Conservation (phyloP, 2,113 vertebrate genomes). For the Oncorhynchus masou region DNA sequence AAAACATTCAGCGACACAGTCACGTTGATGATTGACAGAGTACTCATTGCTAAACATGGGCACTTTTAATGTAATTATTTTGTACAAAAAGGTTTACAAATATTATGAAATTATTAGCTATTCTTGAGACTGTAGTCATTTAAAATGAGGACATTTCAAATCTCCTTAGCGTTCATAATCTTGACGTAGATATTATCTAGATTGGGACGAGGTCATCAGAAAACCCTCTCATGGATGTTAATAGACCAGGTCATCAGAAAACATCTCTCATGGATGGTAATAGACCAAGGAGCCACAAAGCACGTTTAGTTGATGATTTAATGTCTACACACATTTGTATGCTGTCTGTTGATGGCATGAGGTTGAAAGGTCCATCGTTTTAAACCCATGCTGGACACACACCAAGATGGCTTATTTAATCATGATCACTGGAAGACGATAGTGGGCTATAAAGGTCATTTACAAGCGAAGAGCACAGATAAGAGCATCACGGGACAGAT, state of each 20-base stretch:
- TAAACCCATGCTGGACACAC: background rate
- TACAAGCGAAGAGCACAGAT: background rate
- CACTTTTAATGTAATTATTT: no score
- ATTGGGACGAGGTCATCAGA: no score
- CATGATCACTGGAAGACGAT: background rate
- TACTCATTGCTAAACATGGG: background rate
- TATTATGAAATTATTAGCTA: no score
- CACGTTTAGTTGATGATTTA: background rate
- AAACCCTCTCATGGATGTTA: no score
- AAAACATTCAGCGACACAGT: background rate
- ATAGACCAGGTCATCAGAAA: no score
- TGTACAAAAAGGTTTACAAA: no score
- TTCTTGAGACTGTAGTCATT: no score
- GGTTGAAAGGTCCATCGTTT: background rate
- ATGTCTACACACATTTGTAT: background rate
- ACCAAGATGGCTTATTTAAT: background rate
- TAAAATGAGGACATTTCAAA: no score
- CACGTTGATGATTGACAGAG: background rate
- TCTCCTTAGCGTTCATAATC: no score
- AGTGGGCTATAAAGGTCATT: background rate
- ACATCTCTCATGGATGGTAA: no score
- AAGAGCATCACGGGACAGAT: background rate
- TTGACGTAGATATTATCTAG: no score
- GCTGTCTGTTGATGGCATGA: background rate
- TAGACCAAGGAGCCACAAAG: background rate